phyloP scores from a whole-genome alignment of 2,113 vertebrate genomes.

The Centrocercus urophasianus region DNA sequence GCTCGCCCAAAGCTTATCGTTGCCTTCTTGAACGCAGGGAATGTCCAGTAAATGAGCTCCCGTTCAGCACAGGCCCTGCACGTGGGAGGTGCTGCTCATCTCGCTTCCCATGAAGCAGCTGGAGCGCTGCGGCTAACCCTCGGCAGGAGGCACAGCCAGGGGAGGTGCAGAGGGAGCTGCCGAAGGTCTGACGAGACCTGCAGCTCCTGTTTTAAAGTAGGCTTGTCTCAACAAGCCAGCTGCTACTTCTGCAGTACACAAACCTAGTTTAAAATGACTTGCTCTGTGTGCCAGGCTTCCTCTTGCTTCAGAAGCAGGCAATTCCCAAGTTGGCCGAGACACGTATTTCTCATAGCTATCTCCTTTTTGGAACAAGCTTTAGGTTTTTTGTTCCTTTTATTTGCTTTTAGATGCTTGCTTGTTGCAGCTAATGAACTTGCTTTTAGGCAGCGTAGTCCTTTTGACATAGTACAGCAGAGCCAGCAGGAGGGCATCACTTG shows the following conservation, averaged over 20 bases:
- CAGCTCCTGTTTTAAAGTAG: constrained; percentile 28
- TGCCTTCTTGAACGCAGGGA: not conserved
- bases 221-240: constrained; percentile 61
- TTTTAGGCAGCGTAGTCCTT: not conserved
- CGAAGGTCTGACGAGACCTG: not conserved
- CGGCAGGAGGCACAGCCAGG: not conserved
- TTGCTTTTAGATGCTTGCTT: not conserved
- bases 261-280: constrained; percentile 32
- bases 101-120: not conserved
- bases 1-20: not conserved
- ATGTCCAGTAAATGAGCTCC: not conserved
- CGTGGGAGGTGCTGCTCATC: not conserved
- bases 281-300: not conserved
- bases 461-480: not conserved
- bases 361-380: not conserved
- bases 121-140: not conserved
- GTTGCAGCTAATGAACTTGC: not conserved
- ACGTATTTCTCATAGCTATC: not conserved
- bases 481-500: constrained; percentile 14
- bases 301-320: not conserved
- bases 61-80: not conserved
- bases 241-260: constrained; percentile 39
- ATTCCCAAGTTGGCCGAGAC: not conserved
- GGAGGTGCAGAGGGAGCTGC: constrained; percentile 4
- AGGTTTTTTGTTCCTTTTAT: not conserved